Conservation (phyloP, 2,888 invertebrate genomes). For the Dryadula phaetusa region DNA sequence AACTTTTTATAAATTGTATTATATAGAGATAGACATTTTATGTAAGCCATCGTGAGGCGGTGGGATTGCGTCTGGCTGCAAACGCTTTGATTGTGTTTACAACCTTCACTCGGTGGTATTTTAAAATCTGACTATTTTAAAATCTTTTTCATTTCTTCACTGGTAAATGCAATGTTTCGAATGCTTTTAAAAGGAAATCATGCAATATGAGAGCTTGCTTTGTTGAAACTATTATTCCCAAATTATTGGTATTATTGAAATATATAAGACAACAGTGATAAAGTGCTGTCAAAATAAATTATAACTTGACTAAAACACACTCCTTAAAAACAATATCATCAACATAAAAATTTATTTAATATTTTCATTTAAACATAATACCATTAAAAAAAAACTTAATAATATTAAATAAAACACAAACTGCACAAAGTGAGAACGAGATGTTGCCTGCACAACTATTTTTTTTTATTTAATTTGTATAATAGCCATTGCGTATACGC, state of each 20-base stretch:
- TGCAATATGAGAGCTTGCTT: not conserved
- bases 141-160: too few species aligned
- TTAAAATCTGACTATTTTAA: too few species aligned
- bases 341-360: too few species aligned
- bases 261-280: slow-evolving; percentile 13
- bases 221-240: slow-evolving; percentile 10
- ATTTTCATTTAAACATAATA: too few species aligned
- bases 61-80: too few species aligned
- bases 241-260: slow-evolving; percentile 14
- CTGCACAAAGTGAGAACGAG: not conserved
- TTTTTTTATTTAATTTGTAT: slow-evolving; percentile 37
- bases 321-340: not conserved
- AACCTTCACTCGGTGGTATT: too few species aligned
- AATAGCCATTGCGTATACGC: slow-evolving; percentile 41
- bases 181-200: not conserved
- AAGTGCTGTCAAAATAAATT: slow-evolving; percentile 32
- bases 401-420: too few species aligned
- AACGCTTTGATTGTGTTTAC: too few species aligned
- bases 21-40: too few species aligned
- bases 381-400: too few species aligned
- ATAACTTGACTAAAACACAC: not conserved
- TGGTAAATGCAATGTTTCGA: not conserved
- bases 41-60: too few species aligned
- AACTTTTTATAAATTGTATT: too few species aligned
- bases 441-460: not conserved